These are phyloP conservation scores for Parnassius apollo DNA, from an alignment of 2,888 invertebrate genomes.

Conservation along the genomic window DNA sequence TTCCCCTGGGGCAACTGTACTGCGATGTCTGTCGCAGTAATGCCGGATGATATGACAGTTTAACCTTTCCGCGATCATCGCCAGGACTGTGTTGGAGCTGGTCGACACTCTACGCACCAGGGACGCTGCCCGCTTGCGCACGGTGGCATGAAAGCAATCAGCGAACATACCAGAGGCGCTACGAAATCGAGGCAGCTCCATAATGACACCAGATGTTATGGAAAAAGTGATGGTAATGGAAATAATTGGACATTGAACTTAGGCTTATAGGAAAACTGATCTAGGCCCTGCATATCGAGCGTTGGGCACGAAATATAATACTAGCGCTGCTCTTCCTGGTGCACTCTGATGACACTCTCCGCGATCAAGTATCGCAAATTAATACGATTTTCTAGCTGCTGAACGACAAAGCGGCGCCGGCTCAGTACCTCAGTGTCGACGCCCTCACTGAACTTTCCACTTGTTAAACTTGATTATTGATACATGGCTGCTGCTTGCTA, in stretches of 20 bases:
- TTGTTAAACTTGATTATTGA: constrained; percentile 73
- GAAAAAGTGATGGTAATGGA: constrained; percentile 20
- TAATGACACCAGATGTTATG: too few species aligned
- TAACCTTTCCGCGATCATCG: too few species aligned
- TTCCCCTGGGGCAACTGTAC: too few species aligned
- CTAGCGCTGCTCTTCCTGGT: constrained; percentile 52
- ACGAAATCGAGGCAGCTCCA: too few species aligned
- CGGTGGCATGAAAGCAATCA: too few species aligned
- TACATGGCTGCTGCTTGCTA: constrained; percentile 50
- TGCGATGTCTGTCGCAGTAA: too few species aligned
- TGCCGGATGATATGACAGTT: too few species aligned
- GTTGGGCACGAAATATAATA: constrained; percentile 26
- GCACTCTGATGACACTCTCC: constrained; percentile 36
- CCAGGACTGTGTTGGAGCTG: too few species aligned
- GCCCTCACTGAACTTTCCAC: constrained; percentile 75
- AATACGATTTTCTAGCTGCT: constrained; percentile 63
- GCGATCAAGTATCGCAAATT: constrained; percentile 56
- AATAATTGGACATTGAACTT: constrained; percentile 26
- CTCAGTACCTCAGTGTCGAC: constrained; percentile 49
- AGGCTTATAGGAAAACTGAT: constrained; percentile 9
- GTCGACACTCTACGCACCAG: too few species aligned
- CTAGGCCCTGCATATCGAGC: constrained; percentile 3
- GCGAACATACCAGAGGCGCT: too few species aligned
- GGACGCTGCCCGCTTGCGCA: too few species aligned
- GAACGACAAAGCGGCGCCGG: constrained; percentile 60